A percentile compares a stretch with the other conserved stretches of the same genome.
phyloP scores from a whole-genome alignment of 2,888 invertebrate genomes.

The Dasypolia templi region DNA sequence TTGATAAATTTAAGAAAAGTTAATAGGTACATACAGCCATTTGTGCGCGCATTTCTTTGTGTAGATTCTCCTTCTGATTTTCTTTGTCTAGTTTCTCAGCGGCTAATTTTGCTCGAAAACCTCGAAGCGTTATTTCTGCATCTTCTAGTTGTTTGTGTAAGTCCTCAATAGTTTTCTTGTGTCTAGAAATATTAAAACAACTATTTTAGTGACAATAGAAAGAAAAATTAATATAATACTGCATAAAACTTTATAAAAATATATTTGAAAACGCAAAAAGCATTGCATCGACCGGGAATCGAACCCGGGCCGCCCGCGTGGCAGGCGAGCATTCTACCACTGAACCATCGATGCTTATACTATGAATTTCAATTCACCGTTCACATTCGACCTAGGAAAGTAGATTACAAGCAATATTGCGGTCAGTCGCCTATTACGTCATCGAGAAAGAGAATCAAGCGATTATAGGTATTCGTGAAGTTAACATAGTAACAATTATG shows the following conservation, averaged over 20 bases:
- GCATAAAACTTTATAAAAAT: too few relatives aligned
- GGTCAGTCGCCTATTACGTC: constrained; percentile 18
- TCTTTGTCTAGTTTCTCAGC: constrained; percentile 87
- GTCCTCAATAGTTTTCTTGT: constrained; percentile 85
- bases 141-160: constrained; percentile 86
- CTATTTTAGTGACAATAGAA: neutral
- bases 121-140: constrained; percentile 83
- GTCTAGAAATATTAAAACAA: constrained; percentile 68
- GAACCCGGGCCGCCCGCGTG: constrained; percentile 90
- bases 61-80: constrained; percentile 81
- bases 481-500: neutral
- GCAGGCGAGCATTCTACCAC: constrained; percentile 91
- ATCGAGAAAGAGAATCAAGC: neutral
- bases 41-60: constrained; percentile 84
- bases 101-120: constrained; percentile 85
- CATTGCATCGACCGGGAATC: constrained; percentile 89
- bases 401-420: neutral
- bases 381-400: neutral
- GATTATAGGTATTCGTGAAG: neutral
- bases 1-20: too few relatives aligned
- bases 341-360: constrained; percentile 89
- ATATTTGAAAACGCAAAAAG: constrained; percentile 71
- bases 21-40: constrained; percentile 82
- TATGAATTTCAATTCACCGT: fast-evolving
- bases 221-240: too few relatives aligned